These are phyloP conservation scores for Dascillus cervinus DNA, from an alignment of 2,888 invertebrate species.

Conservation along the genomic window DNA sequence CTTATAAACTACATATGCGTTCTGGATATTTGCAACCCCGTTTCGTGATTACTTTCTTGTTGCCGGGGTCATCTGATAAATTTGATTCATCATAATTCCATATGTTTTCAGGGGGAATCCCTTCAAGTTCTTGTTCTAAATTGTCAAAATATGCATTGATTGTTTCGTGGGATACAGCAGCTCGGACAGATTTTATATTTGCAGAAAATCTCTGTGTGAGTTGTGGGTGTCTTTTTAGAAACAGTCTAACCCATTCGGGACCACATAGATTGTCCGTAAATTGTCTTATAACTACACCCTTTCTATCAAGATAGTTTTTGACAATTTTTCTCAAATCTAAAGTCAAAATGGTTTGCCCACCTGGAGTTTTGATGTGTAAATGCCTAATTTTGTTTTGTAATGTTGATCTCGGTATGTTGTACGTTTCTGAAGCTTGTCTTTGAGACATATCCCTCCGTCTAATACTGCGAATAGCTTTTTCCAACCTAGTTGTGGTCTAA, in stretches of 20 bases:
- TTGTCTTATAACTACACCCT: slow-evolving; percentile 1
- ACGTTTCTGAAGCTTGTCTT: background rate
- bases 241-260: slow-evolving; percentile 3
- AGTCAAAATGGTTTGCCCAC: background rate
- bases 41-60: slow-evolving; percentile 13
- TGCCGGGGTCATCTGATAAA: slow-evolving; percentile 30
- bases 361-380: background rate
- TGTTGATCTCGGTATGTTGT: background rate
- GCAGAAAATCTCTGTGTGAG: slow-evolving; percentile 8
- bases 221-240: slow-evolving; percentile 8
- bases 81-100: slow-evolving; percentile 35
- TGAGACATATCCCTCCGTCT: background rate
- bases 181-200: slow-evolving; percentile 15
- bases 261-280: slow-evolving; percentile 12
- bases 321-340: slow-evolving; percentile 4
- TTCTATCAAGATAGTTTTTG: slow-evolving; percentile 2
- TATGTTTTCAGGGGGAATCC: slow-evolving; percentile 18
- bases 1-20: slow-evolving; percentile 14
- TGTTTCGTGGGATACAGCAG: slow-evolving; percentile 10
- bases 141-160: slow-evolving; percentile 13
- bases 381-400: slow-evolving; percentile 3
- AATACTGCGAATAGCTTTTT: background rate
- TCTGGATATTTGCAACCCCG: slow-evolving; percentile 20
- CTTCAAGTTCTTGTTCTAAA: slow-evolving; percentile 6
- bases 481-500: background rate